phyloP scores from a whole-genome alignment of 2,888 invertebrate species.

The Noctua pronuba region DNA sequence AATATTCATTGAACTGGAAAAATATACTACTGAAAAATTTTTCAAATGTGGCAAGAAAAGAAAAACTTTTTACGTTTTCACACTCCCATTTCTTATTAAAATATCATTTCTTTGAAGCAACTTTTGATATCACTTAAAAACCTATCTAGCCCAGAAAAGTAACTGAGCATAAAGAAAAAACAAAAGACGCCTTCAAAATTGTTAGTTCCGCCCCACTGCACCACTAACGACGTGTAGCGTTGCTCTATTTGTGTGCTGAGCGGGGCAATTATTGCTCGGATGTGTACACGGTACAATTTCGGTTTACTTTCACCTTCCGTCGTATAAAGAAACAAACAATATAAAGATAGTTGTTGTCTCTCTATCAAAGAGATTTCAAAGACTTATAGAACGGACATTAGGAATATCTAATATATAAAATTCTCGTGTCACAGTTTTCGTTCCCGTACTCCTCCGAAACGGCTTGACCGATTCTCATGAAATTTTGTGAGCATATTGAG shows the following conservation, averaged over 20 bases:
- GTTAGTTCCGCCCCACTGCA: constrained; percentile 49
- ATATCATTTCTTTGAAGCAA: not conserved
- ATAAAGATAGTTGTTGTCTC: not conserved
- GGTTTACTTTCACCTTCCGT: constrained; percentile 71
- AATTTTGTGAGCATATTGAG: no score
- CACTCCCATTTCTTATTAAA: not conserved
- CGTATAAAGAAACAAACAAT: constrained; percentile 14
- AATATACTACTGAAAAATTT: not conserved
- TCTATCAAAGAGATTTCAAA: no score
- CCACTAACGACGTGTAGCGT: constrained; percentile 55
- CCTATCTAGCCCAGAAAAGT: constrained; percentile 26
- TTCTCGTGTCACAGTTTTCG: no score
- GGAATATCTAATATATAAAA: no score
- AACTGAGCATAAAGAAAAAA: constrained; percentile 39
- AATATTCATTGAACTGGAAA: constrained; percentile 7
- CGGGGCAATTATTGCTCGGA: constrained; percentile 42
- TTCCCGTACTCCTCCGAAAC: no score
- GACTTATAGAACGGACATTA: no score
- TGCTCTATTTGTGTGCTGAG: constrained; percentile 46
- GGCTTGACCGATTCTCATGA: no score
- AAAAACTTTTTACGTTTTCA: not conserved
- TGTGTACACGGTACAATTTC: constrained; percentile 34
- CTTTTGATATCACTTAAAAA: constrained; percentile 7
- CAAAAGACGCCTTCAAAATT: constrained; percentile 34
- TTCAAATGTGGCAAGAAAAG: not conserved